These are phyloP conservation scores for Pseudomyrmex gracilis DNA, from an alignment of 1,140 invertebrate genomes.

Conservation along the genomic window DNA sequence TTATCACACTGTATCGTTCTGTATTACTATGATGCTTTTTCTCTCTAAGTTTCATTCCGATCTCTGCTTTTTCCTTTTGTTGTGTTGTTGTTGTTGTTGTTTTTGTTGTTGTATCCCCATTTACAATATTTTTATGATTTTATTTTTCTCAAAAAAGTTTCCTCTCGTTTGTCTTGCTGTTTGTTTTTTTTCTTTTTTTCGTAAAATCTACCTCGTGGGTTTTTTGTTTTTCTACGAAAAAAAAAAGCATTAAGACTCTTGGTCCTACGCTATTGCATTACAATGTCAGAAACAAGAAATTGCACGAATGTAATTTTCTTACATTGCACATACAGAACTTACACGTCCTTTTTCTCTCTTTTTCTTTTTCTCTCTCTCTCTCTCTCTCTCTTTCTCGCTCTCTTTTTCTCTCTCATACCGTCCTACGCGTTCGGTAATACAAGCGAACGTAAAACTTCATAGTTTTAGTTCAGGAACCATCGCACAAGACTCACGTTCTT, in stretches of 20 bases:
- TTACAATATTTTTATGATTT: slow-evolving; percentile 73
- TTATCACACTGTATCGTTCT: slow-evolving; percentile 83
- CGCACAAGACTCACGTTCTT: too few species aligned
- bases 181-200: slow-evolving; percentile 69
- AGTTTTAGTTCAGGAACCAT: too few species aligned
- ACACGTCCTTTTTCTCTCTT: too few species aligned
- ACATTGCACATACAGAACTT: too few species aligned
- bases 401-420: too few species aligned
- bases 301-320: too few species aligned
- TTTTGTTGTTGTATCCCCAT: slow-evolving; percentile 61
- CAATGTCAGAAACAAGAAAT: too few species aligned
- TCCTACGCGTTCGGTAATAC: too few species aligned
- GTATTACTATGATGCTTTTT: slow-evolving; percentile 80
- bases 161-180: slow-evolving; percentile 54
- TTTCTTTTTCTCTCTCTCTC: too few species aligned
- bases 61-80: neutral
- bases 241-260: slow-evolving; percentile 60
- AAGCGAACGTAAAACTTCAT: too few species aligned
- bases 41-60: neutral
- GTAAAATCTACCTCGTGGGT: slow-evolving; percentile 50
- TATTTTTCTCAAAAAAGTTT: slow-evolving; percentile 77
- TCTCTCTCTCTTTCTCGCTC: too few species aligned
- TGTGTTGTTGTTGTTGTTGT: slow-evolving; percentile 75
- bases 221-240: slow-evolving; percentile 61
- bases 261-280: too few species aligned